Base-by-base conservation (phyloP, 2,888 invertebrate genomes). In the Sarcophaga subvicina region DNA sequence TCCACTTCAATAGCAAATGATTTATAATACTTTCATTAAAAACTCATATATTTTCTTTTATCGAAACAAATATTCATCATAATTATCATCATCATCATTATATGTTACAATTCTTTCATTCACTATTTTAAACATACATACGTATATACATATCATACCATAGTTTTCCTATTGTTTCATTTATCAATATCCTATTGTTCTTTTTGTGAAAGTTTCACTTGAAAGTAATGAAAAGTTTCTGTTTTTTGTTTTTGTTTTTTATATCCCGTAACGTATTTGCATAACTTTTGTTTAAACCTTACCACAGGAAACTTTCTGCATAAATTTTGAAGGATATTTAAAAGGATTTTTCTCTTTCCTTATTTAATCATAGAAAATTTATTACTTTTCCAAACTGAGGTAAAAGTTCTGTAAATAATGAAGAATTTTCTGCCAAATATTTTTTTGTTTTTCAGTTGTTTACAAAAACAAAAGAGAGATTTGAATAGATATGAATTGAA, bases 171-270 rank as follows among this genome's bases (percentile, higher is more conserved):
- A n/a, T 62, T 20, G 62, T 12, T 22, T 27, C 64, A 64, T 64
- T 64, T 25, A 27, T 14, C 54, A 77, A 62, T 66, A 67, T 67
- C 67, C 45, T 62, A 72, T 78, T 83, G 83, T 83, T 64, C 67
- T 60, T 72, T 49, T 67, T 37, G 62, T 72, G 37, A 12, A 77
- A 77, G 49, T 49, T 72, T 66, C 49, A 78, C 11, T 78, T 83
- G 17, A 14, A 59, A 63, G 22, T 45, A 82, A 45, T 70, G 54
- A 70, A 54, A 76, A 70, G 20, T 70, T 70, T 72, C 59, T 17
- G 22, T 45, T 72, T 77, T 37, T 27, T 27, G 27, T 4, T 27
- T 37, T 37, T 37, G 37, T 37, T 37, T 37, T 37, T 37, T 37
- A 37, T 37, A 20, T 47, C 14, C 12, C 14, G 14, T 5, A 64